A percentile compares a stretch with the other conserved stretches of the same genome.
phyloP scores from a whole-genome alignment of 2,888 invertebrate species.

The Acleris cristana region DNA sequence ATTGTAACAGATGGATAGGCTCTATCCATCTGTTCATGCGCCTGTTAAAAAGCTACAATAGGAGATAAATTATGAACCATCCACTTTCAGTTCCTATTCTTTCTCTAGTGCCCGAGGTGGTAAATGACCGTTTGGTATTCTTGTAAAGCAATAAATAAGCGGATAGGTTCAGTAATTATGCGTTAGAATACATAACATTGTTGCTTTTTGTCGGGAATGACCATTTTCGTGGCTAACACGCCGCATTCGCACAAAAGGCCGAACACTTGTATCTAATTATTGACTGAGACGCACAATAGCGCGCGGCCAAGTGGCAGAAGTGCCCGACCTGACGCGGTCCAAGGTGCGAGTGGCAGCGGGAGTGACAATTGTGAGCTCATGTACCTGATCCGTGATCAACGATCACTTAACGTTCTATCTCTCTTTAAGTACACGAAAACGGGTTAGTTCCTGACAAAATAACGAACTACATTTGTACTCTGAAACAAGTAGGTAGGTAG shows the following conservation, averaged over 20 bases:
- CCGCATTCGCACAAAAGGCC: slow-evolving; percentile 41
- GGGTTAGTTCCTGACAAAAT: too few relatives aligned
- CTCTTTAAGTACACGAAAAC: too few relatives aligned
- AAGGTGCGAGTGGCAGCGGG: slow-evolving; percentile 36
- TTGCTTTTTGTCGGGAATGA: slow-evolving; percentile 28
- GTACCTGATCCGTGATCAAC: too few relatives aligned
- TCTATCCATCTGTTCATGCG: slow-evolving; percentile 11
- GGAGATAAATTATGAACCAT: neutral
- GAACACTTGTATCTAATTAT: slow-evolving; percentile 45
- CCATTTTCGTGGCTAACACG: slow-evolving; percentile 40
- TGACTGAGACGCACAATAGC: slow-evolving; percentile 45
- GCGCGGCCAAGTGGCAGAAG: slow-evolving; percentile 44
- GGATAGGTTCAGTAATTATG: slow-evolving; percentile 28
- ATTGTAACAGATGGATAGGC: too few relatives aligned
- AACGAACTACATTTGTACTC: too few relatives aligned
- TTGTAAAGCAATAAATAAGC: slow-evolving; percentile 26
- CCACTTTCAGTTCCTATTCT: slow-evolving; percentile 6
- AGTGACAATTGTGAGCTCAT: too few relatives aligned
- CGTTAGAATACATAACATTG: slow-evolving; percentile 29
- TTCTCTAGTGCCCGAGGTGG: neutral
- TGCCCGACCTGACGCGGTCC: slow-evolving; percentile 39
- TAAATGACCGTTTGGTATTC: neutral
- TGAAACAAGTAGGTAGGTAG: too few relatives aligned
- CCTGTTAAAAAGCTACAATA: slow-evolving; percentile 15
- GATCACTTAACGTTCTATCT: too few relatives aligned